Evolutionary conservation across 2,888 invertebrate genomes (phyloP).

Genomic region (Ecliptopera silaceata): DNA sequence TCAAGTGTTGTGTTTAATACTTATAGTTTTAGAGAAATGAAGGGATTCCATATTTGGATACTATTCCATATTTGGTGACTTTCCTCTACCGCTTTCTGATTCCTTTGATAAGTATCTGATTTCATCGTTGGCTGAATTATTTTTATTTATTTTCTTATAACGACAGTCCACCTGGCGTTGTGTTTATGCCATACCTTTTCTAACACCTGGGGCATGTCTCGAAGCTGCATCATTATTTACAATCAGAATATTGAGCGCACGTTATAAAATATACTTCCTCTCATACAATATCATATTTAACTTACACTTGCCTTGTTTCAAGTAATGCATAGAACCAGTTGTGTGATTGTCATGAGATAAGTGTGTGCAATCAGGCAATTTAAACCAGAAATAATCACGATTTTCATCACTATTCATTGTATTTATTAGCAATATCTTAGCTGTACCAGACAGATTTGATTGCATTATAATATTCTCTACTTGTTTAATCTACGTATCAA

Average conservation of each 20-base stretch:
- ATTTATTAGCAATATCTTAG: neutral
- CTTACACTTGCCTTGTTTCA: neutral
- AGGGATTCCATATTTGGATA: no score
- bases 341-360: slow-evolving; percentile 6
- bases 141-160: slow-evolving; percentile 1
- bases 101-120: slow-evolving; percentile 36
- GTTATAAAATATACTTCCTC: neutral
- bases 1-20: no score
- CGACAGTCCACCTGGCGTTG: slow-evolving; percentile 1
- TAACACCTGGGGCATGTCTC: slow-evolving; percentile 2
- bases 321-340: slow-evolving; percentile 13
- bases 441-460: neutral
- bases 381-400: slow-evolving; percentile 4
- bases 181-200: neutral
- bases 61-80: no score
- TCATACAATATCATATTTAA: neutral
- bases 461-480: neutral
- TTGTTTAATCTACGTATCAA: no score
- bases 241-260: slow-evolving; percentile 2
- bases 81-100: slow-evolving; percentile 40
- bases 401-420: slow-evolving; percentile 8
- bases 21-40: no score
- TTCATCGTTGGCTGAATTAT: slow-evolving; percentile 18
- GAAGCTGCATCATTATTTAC: neutral
- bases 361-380: slow-evolving; percentile 1